Percentiles rank a stretch among this genome's conserved stretches.
Conservation (phyloP, 2,888 invertebrate species). For the Muscina levida region DNA sequence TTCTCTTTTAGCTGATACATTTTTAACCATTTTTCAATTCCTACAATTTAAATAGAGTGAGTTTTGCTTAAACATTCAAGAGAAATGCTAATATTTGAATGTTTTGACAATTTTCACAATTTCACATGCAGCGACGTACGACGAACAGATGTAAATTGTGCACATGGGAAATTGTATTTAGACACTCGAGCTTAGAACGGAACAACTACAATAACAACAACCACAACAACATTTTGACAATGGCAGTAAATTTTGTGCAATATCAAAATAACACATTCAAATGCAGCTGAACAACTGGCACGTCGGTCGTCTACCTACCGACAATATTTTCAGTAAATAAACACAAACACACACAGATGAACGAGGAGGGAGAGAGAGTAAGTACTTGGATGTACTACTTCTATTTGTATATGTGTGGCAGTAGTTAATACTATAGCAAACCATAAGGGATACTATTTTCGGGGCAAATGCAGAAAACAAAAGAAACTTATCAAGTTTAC, state of each 20-base stretch:
- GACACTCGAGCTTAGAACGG: conserved; percentile 19
- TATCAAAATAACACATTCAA: conserved; percentile 17
- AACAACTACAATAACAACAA: too few species aligned
- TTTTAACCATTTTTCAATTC: too few species aligned
- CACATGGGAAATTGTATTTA: conserved; percentile 19
- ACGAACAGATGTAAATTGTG: too few species aligned
- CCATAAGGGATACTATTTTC: conserved; percentile 36
- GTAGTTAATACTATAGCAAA: neutral
- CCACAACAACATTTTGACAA: conserved; percentile 40
- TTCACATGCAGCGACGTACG: neutral
- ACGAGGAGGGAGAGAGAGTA: neutral
- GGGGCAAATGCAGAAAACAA: conserved; percentile 40
- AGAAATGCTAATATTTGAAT: too few species aligned
- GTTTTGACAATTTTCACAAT: too few species aligned
- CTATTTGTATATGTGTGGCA: neutral
- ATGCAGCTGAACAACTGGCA: neutral
- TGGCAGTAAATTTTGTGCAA: conserved; percentile 36
- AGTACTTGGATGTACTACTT: neutral
- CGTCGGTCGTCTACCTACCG: neutral
- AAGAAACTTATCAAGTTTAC: conserved; percentile 37
- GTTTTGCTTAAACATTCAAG: neutral
- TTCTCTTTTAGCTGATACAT: too few species aligned
- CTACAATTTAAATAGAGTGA: too few species aligned
- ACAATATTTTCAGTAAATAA: neutral
- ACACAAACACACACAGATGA: neutral